These are phyloP conservation scores for Aptenodytes forsteri DNA, from an alignment of 2,113 vertebrate genomes.

Conservation along the genomic window DNA sequence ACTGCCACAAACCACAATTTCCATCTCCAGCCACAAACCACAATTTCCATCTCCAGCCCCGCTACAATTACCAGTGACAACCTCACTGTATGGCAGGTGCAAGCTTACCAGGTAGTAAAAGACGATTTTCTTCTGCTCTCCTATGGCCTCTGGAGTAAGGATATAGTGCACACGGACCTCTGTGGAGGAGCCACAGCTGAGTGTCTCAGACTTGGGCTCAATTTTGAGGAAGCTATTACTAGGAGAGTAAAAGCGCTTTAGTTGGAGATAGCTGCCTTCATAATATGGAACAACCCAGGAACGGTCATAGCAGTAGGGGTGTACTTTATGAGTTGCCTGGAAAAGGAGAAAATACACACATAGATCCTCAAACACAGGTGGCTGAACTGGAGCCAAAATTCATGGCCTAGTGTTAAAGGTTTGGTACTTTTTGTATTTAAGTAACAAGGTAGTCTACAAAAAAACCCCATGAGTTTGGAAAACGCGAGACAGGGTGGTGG, in stretches of 20 bases:
- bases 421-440: not conserved
- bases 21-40: not conserved
- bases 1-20: not conserved
- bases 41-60: not conserved
- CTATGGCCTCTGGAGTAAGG: conserved; percentile 25
- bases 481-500: not conserved
- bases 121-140: conserved; percentile 23
- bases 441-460: not conserved
- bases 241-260: conserved; percentile 67
- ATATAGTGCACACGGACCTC: conserved; percentile 58
- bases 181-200: conserved; percentile 53
- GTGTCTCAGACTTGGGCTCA: conserved; percentile 14
- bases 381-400: not conserved
- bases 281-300: conserved; percentile 43
- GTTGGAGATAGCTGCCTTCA: not conserved
- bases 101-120: conserved; percentile 77
- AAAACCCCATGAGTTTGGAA: not conserved
- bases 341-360: conserved; percentile 20
- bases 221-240: conserved; percentile 74
- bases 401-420: not conserved
- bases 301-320: not conserved
- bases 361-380: not conserved
- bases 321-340: conserved; percentile 67
- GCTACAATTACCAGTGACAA: not conserved
- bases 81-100: not conserved